These are phyloP conservation scores for Drosophila orosa DNA, from an alignment of 1,140 invertebrate species.

Conservation along the genomic window DNA sequence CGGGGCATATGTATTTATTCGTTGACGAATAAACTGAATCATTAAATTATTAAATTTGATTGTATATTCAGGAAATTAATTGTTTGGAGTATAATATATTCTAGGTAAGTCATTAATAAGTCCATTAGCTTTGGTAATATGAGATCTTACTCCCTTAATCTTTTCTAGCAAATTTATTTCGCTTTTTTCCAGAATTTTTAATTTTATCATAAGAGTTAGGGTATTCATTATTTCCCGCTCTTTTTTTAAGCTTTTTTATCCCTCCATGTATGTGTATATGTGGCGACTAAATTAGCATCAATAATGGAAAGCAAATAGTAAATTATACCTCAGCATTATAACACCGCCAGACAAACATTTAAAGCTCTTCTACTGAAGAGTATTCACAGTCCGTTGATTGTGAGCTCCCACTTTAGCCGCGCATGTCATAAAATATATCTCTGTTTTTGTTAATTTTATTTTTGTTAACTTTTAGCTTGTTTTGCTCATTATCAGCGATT, in stretches of 20 bases:
- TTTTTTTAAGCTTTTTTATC: conserved; percentile 4
- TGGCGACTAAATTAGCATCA: conserved; percentile 22
- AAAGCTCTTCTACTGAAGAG: not conserved
- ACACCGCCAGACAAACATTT: conserved; percentile 8
- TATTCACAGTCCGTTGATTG: conserved; percentile 28
- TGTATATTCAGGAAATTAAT: not conserved
- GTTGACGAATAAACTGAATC: not conserved
- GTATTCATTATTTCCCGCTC: not conserved
- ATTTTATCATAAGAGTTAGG: not conserved
- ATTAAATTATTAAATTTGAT: not conserved
- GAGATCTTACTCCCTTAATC: too few species aligned
- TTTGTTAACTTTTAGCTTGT: conserved; percentile 39
- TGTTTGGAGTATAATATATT: not conserved
- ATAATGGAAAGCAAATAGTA: conserved; percentile 29
- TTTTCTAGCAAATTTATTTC: too few species aligned
- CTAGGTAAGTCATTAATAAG: not conserved
- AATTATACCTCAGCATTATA: conserved; percentile 15
- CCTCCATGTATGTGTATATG: not conserved
- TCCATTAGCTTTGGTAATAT: not conserved
- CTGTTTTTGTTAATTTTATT: conserved; percentile 16
- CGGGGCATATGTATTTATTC: not conserved
- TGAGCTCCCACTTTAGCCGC: conserved; percentile 2
- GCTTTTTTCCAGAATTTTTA: too few species aligned
- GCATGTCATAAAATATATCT: conserved; percentile 23
- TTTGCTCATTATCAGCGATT: conserved; percentile 60